Evolutionary conservation across 2,888 invertebrate genomes (phyloP).

Genomic region (Mayetiola destructor): DNA sequence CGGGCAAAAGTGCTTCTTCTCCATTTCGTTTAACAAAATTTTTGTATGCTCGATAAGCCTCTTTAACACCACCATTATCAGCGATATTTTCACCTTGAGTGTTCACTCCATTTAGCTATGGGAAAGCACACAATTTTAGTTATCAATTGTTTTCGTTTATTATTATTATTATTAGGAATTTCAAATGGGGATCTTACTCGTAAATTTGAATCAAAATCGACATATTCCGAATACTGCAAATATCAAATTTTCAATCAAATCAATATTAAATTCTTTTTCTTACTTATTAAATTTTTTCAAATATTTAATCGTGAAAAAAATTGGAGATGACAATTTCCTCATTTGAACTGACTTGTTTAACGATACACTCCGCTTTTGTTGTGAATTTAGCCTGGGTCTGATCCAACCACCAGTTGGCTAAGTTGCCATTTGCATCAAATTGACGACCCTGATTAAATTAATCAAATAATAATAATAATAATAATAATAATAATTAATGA

Average conservation of each 20-base stretch:
- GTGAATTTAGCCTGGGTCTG: constrained; percentile 69
- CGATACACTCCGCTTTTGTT: constrained; percentile 76
- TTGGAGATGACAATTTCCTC: too few species aligned
- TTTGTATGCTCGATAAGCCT: constrained; percentile 16
- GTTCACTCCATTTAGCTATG: constrained; percentile 16
- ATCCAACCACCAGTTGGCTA: constrained; percentile 86
- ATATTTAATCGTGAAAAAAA: too few species aligned
- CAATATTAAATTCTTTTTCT: not conserved
- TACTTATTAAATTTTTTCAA: not conserved
- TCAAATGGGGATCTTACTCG: constrained; percentile 39
- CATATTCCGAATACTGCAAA: constrained; percentile 67
- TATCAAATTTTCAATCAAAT: not conserved
- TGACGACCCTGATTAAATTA: constrained; percentile 39
- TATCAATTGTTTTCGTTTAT: not conserved
- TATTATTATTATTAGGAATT: too few species aligned
- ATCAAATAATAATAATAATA: too few species aligned
- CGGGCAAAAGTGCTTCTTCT: constrained; percentile 14
- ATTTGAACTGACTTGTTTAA: constrained; percentile 91
- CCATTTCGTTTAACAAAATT: constrained; percentile 14
- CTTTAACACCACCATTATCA: constrained; percentile 16
- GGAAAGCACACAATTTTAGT: not conserved
- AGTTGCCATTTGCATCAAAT: constrained; percentile 81
- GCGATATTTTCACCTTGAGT: constrained; percentile 18
- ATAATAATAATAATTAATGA: too few species aligned
- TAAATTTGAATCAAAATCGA: constrained; percentile 53